Conservation (phyloP, 2,797 vertebrate genomes). For the Tapirus indicus region DNA sequence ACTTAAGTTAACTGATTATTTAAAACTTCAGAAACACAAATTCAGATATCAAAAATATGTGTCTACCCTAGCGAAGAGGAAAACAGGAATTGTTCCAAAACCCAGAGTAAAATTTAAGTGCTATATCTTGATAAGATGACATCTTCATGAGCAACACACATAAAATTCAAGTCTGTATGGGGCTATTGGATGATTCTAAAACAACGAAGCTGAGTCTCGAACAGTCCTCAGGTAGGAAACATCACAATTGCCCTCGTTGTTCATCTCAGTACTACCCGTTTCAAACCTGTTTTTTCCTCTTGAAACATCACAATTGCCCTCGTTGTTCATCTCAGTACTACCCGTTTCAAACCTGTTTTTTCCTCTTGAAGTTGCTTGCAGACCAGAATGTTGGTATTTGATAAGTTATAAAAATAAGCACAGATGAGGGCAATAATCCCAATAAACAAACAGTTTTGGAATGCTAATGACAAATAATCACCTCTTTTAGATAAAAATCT, state of each 20-base stretch:
- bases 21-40: slow-evolving; percentile 52
- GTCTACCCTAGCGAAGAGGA: slow-evolving; percentile 27
- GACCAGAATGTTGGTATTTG: slow-evolving; percentile 44
- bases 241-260: not conserved
- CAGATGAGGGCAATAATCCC: not conserved
- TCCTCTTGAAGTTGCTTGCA: slow-evolving; percentile 39
- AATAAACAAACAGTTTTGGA: slow-evolving; percentile 15
- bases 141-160: not conserved
- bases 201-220: slow-evolving; percentile 37
- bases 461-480: slow-evolving; percentile 27
- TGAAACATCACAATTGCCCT: slow-evolving; percentile 27
- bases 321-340: not conserved
- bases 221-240: slow-evolving; percentile 6
- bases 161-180: not conserved
- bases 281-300: not conserved
- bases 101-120: not conserved
- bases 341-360: slow-evolving; percentile 42
- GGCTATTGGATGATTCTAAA: slow-evolving; percentile 42
- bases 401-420: slow-evolving; percentile 60
- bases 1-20: slow-evolving; percentile 31
- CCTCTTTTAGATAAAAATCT: slow-evolving; percentile 44
- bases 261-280: slow-evolving; percentile 31
- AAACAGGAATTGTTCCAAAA: slow-evolving; percentile 50
- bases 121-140: slow-evolving; percentile 7
- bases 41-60: not conserved